Evolutionary conservation across 2,888 invertebrate species (phyloP), one percentile per base, ranked within the genome.

Genomic region (Dryocosmus kuriphilus): DNA sequence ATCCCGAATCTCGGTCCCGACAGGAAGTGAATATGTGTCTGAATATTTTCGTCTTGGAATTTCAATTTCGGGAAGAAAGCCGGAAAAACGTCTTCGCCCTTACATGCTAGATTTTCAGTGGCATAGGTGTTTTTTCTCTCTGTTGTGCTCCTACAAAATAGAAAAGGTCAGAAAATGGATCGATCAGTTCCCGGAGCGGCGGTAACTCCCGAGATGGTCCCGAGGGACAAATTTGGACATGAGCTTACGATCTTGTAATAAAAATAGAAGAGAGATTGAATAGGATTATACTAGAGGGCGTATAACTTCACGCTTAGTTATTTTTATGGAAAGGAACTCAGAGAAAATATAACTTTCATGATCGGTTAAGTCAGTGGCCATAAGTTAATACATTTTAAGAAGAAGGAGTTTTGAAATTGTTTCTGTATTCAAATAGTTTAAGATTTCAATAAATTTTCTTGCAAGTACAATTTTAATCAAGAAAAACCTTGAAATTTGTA

Each of bases 31-130:
- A 67, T 27, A 67, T 7, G 67, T 46, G 27, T 27, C 24, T 27
- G 41, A 67, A 46, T 67, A 67, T 67, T 67, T 38, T 22, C 63
- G 38, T 65, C 67, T 67, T 41, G 67, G 67, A 67, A 67, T 67
- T 67, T 67, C 67, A 67, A 67, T 71, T 71, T 24, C 11, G n/a
- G 30, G 51, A 51, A 51, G 19, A 51, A 51, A 71, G 46, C n/a
- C 51, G 27, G 30, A 51, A 30, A 71, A 71, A 51, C 8, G n/a
- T 51, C 51, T 71, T 71, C 41, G 71, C 71, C 71, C 71, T 71
- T 71, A 51, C 71, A 71, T 51, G 16, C 41, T 67, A 8, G 41
- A 30, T 71, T 51, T 71, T 30, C 51, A 30, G 1, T n/a, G 9
- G 24, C 5, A 24, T 67, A 51, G 46, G 8, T 9, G 24, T 27